Conservation (phyloP, 2,113 vertebrate species). For the Telmatochromis sp. region DNA sequence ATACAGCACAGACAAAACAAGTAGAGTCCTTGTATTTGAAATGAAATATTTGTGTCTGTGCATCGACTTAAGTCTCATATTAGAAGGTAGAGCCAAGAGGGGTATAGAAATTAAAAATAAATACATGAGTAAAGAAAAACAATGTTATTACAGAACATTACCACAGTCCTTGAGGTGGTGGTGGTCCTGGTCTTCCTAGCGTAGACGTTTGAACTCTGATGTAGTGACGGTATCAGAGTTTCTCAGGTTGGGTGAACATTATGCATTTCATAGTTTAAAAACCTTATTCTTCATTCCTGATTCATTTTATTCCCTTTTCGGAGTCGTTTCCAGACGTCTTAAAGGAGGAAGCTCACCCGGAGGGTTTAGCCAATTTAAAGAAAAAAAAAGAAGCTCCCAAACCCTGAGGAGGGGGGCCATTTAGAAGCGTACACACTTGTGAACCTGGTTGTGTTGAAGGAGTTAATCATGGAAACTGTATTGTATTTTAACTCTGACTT, state of each 20-base stretch:
- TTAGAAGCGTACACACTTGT: neutral
- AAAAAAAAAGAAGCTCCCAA: neutral
- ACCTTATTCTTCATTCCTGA: neutral
- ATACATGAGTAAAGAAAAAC: neutral
- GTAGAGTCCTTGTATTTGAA: neutral
- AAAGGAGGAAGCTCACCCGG: neutral
- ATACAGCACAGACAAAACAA: neutral
- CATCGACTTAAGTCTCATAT: neutral
- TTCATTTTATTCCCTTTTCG: neutral
- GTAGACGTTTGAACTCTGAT: neutral
- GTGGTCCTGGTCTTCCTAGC: neutral
- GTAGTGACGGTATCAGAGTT: neutral
- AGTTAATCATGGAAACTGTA: neutral
- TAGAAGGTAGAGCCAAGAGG: neutral
- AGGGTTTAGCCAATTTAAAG: neutral
- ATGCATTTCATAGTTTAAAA: neutral
- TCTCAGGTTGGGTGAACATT: neutral
- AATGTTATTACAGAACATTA: neutral
- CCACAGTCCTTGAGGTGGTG: neutral
- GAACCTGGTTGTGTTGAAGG: neutral
- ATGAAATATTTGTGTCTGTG: neutral
- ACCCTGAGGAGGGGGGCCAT: neutral
- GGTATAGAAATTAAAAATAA: neutral
- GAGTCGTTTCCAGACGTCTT: neutral
- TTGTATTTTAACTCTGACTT: neutral